Evolutionary conservation across 2,113 vertebrate species (phyloP).

Genomic region (Scatophagus argus): DNA sequence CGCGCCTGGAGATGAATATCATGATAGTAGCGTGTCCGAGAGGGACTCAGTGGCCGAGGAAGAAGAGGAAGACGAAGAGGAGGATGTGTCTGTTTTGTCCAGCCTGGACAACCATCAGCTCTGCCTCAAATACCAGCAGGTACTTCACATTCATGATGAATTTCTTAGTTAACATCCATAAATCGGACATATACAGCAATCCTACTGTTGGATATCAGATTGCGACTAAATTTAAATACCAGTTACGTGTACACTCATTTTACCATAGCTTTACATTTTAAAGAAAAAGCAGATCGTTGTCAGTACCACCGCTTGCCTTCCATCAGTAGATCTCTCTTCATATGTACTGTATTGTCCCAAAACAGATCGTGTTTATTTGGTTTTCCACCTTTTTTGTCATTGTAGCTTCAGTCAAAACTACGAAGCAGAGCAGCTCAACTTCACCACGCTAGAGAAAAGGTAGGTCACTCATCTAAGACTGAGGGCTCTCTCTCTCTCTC

Average conservation of each 20-base stretch:
- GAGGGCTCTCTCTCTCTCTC: conserved; percentile 20
- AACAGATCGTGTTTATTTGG: background rate
- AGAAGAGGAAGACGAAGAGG: conserved; percentile 59
- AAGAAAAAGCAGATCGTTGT: too few species aligned
- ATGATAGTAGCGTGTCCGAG: conserved; percentile 31
- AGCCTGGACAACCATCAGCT: conserved; percentile 72
- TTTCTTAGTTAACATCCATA: background rate
- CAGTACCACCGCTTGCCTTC: background rate
- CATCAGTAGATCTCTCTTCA: background rate
- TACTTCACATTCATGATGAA: conserved; percentile 23
- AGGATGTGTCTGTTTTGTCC: conserved; percentile 63
- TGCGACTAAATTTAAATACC: background rate
- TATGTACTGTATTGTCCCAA: background rate
- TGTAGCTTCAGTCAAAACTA: conserved; percentile 88
- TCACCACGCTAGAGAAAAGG: conserved; percentile 85
- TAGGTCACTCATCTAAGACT: conserved; percentile 72
- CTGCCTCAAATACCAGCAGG: conserved; percentile 79
- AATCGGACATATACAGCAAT: background rate
- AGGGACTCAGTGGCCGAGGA: conserved; percentile 61
- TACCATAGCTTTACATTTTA: background rate
- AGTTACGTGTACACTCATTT: too few species aligned
- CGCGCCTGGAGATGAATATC: conserved; percentile 20
- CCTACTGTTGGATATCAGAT: too few species aligned
- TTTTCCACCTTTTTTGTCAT: conserved; percentile 1
- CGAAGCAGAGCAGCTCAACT: conserved; percentile 83